Base-by-base conservation (phyloP, 2,113 vertebrate genomes). In the Anhinga anhinga region DNA sequence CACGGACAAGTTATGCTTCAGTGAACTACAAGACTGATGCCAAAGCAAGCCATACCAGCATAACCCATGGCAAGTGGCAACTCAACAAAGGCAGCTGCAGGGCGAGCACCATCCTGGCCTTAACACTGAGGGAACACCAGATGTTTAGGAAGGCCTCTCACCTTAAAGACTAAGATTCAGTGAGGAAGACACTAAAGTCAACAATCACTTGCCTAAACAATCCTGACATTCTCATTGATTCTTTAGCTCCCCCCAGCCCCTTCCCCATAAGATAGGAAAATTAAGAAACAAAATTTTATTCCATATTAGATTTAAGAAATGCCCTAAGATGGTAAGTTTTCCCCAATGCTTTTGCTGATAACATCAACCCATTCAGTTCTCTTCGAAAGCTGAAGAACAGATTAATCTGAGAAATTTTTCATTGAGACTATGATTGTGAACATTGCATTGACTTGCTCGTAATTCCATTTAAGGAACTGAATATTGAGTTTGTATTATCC, bases 41-140 rank as follows among this genome's bases (percentile, higher is more conserved):
- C 82, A 77, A 72, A 76, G 69, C 58, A 15, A 86, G 42, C 67
- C 18, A 4, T 15, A 49, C 50, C 13, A 26, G 34, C 2, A 0
- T 11, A 36, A n/a, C 76, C 88, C 17, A 4, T 3, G 42, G 55
- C 17, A 36, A 1, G 0, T 0, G 7, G 36, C 27, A 18, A 40
- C 40, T 27, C 10, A 15, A 44, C 45, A 73, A 36, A 56, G 44
- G 52, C 61, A 82, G 88, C 82, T 32, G 13, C 36, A 12, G 38
- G 30, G 42, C 2, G 4, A 34, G 66, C 13, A 17, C 11, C 34
- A 1, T 3, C 27, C 3, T 2, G 11, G 27, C 9, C 0, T 7
- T 22, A 58, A 23, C n/a, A 23, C 66, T 26, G 5, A 69, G 12
- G 30, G 70, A 70, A 21, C 21, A 40, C 61, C 58, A 61, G 45